Evolutionary conservation across 2,888 invertebrate genomes (phyloP), one percentile per base, ranked within the genome.

Genomic region (Strigamia crassipes): DNA sequence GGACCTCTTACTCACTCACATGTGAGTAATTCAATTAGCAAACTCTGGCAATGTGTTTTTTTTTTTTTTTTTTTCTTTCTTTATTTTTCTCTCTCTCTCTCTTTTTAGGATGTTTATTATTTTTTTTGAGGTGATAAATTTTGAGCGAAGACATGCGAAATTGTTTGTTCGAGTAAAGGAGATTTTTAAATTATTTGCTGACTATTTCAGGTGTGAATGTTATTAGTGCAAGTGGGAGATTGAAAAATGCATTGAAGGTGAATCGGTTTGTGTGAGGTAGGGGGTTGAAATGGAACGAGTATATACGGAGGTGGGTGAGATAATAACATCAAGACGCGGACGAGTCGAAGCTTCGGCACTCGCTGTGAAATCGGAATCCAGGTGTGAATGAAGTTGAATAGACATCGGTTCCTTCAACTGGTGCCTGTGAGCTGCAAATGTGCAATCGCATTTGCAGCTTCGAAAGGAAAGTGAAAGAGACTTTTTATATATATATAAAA

Each of bases 311-410:
- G 56, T 23, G 12, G 73, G 73, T 12, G 73, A 73, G 73, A 73
- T 73, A 73, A 73, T 73, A 73, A 73, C 73, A 73, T 73, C 31
- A 73, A 73, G 27, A 31, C 73, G 73, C 23, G 73, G 73, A 73
- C 27, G 73, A 73, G 73, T 31, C 73, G 73, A 27, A 78, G 78
- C 78, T 78, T 78, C 73, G 73, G 73, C 73, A 73, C 73, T 73
- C 73, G 73, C 73, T 31, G 38, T 78, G 41, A 78, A 78, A 78
- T 78, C 38, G 78, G 78, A 78, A 78, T 78, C 78, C 78, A 78
- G 78, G 78, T 78, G 78, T 38, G 78, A 78, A 41, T 41, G 42
- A 38, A 78, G 78, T 42, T 78, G 78, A 78, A 78, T 78, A 42
- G 78, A 42, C 78, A 41, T 42, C 38, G 78, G 42, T 78, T 42